phyloP scores from a whole-genome alignment of 2,888 invertebrate genomes.

The Aspidiotus rigidus region DNA sequence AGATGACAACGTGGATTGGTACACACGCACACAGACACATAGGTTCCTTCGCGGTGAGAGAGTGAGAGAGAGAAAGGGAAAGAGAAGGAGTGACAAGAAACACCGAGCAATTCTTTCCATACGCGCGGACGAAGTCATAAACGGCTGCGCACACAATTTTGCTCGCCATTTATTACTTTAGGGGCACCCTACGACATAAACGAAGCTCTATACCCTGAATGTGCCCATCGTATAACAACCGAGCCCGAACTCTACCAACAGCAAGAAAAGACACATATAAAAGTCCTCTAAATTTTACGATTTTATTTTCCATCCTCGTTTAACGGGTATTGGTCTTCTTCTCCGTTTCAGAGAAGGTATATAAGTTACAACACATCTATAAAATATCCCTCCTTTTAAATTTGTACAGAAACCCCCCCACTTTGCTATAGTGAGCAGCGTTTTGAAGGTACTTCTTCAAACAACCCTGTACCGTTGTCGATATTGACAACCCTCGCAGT shows the following conservation, averaged over 20 bases:
- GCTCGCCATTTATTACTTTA: constrained; percentile 33
- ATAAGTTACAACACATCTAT: constrained; percentile 30
- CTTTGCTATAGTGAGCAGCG: neutral
- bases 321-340: constrained; percentile 30
- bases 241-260: constrained; percentile 30
- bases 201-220: constrained; percentile 29
- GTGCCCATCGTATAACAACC: constrained; percentile 30
- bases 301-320: constrained; percentile 33
- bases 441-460: constrained; percentile 31
- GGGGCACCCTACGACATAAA: constrained; percentile 32
- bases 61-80: too few relatives aligned
- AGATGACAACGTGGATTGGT: too few relatives aligned
- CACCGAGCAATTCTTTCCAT: constrained; percentile 20
- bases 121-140: constrained; percentile 21
- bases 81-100: too few relatives aligned
- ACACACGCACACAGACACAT: too few relatives aligned
- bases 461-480: constrained; percentile 33
- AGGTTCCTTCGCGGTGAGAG: too few relatives aligned
- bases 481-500: constrained; percentile 34
- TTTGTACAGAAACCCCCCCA: constrained; percentile 32
- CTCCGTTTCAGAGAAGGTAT: constrained; percentile 21
- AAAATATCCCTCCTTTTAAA: constrained; percentile 34
- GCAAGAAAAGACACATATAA: constrained; percentile 32
- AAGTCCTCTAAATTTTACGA: constrained; percentile 33
- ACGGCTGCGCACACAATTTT: constrained; percentile 32